These are phyloP conservation scores for Gadopsis bispinosus DNA, from an alignment of 2,797 vertebrate genomes.

Conservation along the genomic window DNA sequence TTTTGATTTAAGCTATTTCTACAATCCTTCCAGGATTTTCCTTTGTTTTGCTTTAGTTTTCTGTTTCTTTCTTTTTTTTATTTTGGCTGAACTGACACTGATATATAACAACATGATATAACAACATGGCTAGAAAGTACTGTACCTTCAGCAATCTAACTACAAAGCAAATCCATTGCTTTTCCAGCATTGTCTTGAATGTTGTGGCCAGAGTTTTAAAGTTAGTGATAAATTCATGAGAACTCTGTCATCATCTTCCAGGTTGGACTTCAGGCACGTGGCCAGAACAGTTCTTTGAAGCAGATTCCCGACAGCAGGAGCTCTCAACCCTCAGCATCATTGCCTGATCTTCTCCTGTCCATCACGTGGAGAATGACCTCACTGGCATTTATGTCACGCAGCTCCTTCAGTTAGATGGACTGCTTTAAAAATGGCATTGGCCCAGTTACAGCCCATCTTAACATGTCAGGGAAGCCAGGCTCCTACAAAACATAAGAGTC, in stretches of 20 bases:
- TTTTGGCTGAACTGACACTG: not conserved
- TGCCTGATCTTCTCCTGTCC: slow-evolving; percentile 60
- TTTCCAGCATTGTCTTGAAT: slow-evolving; percentile 9
- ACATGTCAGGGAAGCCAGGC: slow-evolving; percentile 34
- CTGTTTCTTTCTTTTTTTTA: not conserved
- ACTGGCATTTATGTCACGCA: slow-evolving; percentile 49
- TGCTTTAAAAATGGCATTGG: slow-evolving; percentile 53
- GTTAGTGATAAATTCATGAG: slow-evolving; percentile 40
- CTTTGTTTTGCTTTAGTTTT: not conserved
- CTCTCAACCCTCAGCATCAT: slow-evolving; percentile 33
- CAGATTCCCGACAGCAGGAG: slow-evolving; percentile 52
- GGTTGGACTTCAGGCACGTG: slow-evolving; percentile 27
- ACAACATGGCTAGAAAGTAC: not conserved
- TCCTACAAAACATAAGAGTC: slow-evolving; percentile 18
- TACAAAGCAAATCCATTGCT: not conserved
- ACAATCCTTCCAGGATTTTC: too few relatives aligned
- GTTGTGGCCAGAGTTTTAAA: slow-evolving; percentile 31
- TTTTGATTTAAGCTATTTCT: too few relatives aligned
- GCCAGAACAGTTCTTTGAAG: slow-evolving; percentile 55
- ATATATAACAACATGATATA: not conserved
- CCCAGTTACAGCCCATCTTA: slow-evolving; percentile 28
- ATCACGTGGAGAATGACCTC: slow-evolving; percentile 57
- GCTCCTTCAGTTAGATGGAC: slow-evolving; percentile 66
- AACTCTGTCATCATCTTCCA: slow-evolving; percentile 32
- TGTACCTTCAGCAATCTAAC: not conserved